Evolutionary conservation across 2,888 invertebrate genomes (phyloP).

Genomic region (Erynnis tages): DNA sequence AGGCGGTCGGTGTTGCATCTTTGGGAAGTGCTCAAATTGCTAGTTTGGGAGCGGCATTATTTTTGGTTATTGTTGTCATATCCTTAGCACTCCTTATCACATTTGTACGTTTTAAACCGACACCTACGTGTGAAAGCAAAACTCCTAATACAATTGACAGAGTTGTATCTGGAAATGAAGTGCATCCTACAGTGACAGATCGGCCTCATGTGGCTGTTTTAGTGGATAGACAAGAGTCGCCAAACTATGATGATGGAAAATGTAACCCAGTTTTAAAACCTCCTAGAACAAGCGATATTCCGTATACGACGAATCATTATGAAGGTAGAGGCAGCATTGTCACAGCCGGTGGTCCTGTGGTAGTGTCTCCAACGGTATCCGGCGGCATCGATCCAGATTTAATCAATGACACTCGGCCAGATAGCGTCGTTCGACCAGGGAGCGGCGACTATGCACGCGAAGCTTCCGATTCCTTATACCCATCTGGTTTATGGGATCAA

Average conservation of each 20-base stretch:
- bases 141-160: conserved; percentile 88
- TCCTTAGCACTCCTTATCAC: conserved; percentile 86
- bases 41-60: conserved; percentile 90
- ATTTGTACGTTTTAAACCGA: conserved; percentile 87
- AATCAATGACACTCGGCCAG: conserved; percentile 90
- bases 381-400: conserved; percentile 91
- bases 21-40: conserved; percentile 93
- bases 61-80: conserved; percentile 88
- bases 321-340: conserved; percentile 85
- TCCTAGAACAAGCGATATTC: conserved; percentile 84
- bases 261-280: conserved; percentile 88
- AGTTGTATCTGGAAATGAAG: conserved; percentile 83
- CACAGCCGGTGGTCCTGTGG: conserved; percentile 83
- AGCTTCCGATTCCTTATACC: conserved; percentile 88
- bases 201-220: conserved; percentile 81
- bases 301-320: conserved; percentile 86
- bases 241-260: conserved; percentile 64
- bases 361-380: conserved; percentile 88
- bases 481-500: conserved; percentile 90
- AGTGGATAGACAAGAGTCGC: conserved; percentile 75
- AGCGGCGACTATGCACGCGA: conserved; percentile 91
- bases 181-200: conserved; percentile 70
- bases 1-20: conserved; percentile 90
- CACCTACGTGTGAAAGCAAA: conserved; percentile 88
- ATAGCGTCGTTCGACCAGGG: conserved; percentile 81